phyloP scores from a whole-genome alignment of 2,797 vertebrate genomes.

The Pseudochirops cupreus region DNA sequence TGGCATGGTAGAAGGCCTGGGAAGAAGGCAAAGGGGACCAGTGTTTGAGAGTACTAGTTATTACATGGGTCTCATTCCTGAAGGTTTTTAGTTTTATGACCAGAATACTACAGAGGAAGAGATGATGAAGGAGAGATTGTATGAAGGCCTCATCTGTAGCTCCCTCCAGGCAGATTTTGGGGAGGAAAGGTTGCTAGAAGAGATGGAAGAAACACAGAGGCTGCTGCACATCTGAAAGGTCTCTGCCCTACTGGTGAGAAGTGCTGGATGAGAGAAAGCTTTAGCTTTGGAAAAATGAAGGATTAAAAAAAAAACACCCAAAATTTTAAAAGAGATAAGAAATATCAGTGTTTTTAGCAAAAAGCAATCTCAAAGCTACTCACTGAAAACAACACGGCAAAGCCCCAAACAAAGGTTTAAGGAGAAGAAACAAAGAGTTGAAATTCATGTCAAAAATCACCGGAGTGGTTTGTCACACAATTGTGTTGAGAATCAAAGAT shows the following conservation, averaged over 20 bases:
- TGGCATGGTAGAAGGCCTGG: background rate
- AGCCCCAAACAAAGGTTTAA: constrained; percentile 22
- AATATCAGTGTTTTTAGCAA: constrained; percentile 15
- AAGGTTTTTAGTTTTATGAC: background rate
- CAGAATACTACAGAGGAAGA: background rate
- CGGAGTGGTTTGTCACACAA: background rate
- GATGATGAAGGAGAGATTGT: background rate
- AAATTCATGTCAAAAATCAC: background rate
- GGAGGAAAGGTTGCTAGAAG: background rate
- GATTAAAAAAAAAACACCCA: background rate
- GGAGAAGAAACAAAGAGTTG: constrained; percentile 31
- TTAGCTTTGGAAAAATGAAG: background rate
- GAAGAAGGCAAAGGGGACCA: background rate
- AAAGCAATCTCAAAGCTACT: constrained; percentile 24
- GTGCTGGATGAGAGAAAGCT: constrained; percentile 5
- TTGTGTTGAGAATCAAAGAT: background rate
- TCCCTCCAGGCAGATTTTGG: background rate
- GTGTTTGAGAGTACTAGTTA: background rate
- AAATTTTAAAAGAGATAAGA: constrained; percentile 44
- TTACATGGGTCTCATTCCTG: background rate
- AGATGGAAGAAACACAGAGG: background rate
- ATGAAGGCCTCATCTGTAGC: background rate
- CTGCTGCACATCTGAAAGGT: background rate
- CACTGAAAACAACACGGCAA: background rate
- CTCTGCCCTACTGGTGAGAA: background rate